Conservation (phyloP, 2,797 vertebrate species). For the Phoeniculus purpureus region DNA sequence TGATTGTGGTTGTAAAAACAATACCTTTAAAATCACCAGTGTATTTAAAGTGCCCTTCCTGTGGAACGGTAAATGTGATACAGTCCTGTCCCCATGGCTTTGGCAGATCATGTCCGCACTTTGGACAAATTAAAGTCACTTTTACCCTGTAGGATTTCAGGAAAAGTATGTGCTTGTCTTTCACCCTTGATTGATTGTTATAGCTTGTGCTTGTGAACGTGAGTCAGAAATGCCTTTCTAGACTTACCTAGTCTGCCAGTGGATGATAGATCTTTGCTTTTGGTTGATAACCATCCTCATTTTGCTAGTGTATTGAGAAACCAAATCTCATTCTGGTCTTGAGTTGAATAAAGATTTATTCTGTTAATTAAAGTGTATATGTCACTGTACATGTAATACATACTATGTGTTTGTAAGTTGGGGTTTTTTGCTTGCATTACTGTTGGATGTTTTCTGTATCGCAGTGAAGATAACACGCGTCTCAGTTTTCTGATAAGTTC, state of each 20-base stretch:
- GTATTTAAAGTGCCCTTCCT: background rate
- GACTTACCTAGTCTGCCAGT: background rate
- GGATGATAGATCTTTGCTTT: background rate
- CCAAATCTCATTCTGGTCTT: background rate
- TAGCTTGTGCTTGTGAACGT: rapidly evolving
- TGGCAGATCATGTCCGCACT: background rate
- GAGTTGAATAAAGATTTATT: background rate
- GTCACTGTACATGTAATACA: background rate
- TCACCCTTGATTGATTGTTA: background rate
- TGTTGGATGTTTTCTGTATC: background rate
- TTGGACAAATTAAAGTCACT: background rate
- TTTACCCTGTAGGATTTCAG: background rate
- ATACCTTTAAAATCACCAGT: background rate
- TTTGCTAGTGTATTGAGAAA: background rate
- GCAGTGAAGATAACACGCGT: background rate
- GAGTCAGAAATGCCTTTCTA: background rate
- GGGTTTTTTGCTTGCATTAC: rapidly evolving
- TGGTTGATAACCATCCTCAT: background rate
- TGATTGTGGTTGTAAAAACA: background rate
- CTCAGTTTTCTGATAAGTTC: background rate
- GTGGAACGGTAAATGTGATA: background rate
- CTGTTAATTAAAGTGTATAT: background rate
- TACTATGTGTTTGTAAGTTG: background rate
- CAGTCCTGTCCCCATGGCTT: background rate
- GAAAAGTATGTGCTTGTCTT: background rate